Evolutionary conservation across 2,797 vertebrate species (phyloP), one percentile per base, ranked within the genome.

Genomic region (Falco biarmicus): DNA sequence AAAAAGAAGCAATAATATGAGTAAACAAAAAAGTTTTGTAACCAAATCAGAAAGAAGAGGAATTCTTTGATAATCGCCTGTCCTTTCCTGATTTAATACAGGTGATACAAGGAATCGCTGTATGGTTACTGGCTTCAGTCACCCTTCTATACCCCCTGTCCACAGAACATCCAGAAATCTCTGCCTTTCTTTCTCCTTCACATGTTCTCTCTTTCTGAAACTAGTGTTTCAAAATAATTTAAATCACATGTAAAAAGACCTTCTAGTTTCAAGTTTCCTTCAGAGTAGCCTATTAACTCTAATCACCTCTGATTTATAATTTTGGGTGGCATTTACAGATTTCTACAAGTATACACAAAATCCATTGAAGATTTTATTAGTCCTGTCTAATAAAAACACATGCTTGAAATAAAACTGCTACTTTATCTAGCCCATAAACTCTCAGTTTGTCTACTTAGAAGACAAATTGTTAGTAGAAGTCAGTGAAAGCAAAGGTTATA

Each of bases 341-440:
- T 96, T 97, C 88, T 94, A 71, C 64, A 85, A 63, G 59, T 88
- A 96, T 81, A 97, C 25, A 69, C 90, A 84, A 81, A 96, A 97
- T 90, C 64, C 61, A 95, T 45, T 95, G 94, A 96, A 97, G 93
- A 95, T 87, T 97, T 97, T 96, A 97, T 97, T 96, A 96, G 90
- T 47, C 5, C 60, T 88, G 82, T 83, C 92, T 96, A 96, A 96
- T 97, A 97, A 97, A 97, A 97, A 89, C 84, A 92, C 92, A 91
- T 21, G 32, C 71, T 75, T 96, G 93, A 95, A 96, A 92, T 95
- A 84, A 97, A 97, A 87, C 45, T 82, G 64, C 61, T 92, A 71
- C 50, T 88, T 96, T 86, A 95, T 94, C 89, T 37, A 19, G 83
- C 71, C 77, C 37, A 90, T 96, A 97, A 95, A 97, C 53, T 92